Evolutionary conservation across 2,113 vertebrate genomes (phyloP).

Genomic region (Mirza zaza): DNA sequence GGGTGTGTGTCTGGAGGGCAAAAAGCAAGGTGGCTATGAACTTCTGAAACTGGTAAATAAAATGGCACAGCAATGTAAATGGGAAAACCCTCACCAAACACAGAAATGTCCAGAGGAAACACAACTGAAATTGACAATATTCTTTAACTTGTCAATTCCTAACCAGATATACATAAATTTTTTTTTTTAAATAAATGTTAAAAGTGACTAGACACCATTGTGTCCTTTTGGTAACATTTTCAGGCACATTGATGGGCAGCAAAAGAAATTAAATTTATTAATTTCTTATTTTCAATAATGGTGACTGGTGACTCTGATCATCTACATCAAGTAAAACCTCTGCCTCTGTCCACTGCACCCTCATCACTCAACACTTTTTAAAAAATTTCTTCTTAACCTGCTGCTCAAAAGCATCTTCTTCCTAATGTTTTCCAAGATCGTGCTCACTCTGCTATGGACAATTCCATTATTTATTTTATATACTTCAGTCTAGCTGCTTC

Average conservation of each 20-base stretch:
- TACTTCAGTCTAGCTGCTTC: not conserved
- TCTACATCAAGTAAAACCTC: not conserved
- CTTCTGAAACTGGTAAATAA: not conserved
- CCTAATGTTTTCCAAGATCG: not conserved
- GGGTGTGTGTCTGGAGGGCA: not conserved
- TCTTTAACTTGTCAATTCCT: not conserved
- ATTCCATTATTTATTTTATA: not conserved
- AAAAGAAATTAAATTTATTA: not conserved
- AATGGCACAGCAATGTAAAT: not conserved
- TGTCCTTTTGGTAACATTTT: not conserved
- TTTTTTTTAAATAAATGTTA: not conserved
- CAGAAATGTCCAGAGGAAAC: not conserved
- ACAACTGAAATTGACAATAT: not conserved
- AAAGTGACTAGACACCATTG: not conserved
- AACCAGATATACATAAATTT: not conserved
- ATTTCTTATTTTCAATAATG: not conserved
- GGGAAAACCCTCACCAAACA: not conserved
- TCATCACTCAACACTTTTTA: not conserved
- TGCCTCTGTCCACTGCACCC: not conserved
- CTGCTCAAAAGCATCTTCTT: not conserved
- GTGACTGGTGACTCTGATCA: too few species aligned
- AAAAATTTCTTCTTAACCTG: not conserved
- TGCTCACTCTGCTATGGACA: not conserved
- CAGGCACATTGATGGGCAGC: not conserved
- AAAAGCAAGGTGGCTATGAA: constrained; percentile 24